Evolutionary conservation across 2,888 invertebrate species (phyloP), one percentile per base, ranked within the genome.

Genomic region (Stenolophus ochropezus): DNA sequence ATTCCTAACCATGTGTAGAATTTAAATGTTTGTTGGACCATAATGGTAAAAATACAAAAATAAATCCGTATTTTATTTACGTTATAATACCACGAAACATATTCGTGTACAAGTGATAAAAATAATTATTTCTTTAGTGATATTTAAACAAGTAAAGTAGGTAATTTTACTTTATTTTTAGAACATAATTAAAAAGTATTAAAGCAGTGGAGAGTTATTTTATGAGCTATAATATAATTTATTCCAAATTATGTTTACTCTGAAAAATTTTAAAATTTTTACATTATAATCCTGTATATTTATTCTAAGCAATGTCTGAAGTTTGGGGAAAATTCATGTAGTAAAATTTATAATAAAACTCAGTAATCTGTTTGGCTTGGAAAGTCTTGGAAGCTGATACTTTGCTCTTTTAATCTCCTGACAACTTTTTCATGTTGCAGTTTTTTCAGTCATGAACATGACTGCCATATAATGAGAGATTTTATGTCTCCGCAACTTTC

Each of bases 311-410:
- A 76, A 20, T 27, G 21, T 33, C 76, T 8, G 21, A 18, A 49
- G 21, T 73, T 73, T 23, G 11, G 20, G 21, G 51, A 42, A 56
- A 76, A 76, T 56, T 58, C 76, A 76, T 53, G 58, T 58, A 33
- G 27, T 76, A 76, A 33, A 76, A 76, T 76, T 76, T 76, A 76
- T 76, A 76, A 76, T 76, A 76, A 76, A 76, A 76, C 76, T 76
- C 76, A 21, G 56, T 76, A 76, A 76, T 76, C 76, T 27, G 76
- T 76, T 56, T 23, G 47, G 73, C 65, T 69, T 69, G 73, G 23
- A 49, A 53, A 76, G 76, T 53, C 33, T 56, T 16, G 56, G 14
- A 53, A 74, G 25, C 27, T 73, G 49, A 76, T 76, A 76, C 76
- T 56, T 76, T 76, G 76, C 56, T 76, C 33, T 76, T 76, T 76